Conservation (phyloP, 2,113 vertebrate species). For the Cercocebus atys region DNA sequence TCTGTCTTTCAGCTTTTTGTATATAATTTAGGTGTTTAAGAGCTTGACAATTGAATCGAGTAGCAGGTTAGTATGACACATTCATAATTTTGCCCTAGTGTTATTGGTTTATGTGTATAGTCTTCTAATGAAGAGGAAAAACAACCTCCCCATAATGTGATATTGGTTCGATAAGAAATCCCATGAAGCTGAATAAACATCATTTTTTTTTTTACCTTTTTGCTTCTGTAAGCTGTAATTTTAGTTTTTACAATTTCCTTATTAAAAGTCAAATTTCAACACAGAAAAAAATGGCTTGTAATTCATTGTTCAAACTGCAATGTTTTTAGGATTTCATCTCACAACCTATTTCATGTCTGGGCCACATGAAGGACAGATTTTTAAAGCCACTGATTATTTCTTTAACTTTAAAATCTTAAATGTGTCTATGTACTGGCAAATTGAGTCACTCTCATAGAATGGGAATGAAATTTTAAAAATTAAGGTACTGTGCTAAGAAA, state of each 20-base stretch:
- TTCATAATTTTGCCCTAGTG: background rate
- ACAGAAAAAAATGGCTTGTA: conserved; percentile 26
- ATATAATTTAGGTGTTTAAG: background rate
- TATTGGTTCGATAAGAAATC: conserved; percentile 46
- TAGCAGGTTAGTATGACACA: background rate
- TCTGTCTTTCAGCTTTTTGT: conserved; percentile 4
- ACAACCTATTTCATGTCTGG: conserved; percentile 37
- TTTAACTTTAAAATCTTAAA: conserved; percentile 36
- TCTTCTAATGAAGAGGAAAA: conserved; percentile 42
- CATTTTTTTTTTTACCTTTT: conserved; percentile 45
- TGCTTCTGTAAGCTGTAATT: conserved; percentile 59
- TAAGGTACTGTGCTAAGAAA: background rate
- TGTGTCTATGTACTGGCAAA: background rate
- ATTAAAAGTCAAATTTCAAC: conserved; percentile 57
- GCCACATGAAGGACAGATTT: background rate
- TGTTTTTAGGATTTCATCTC: conserved; percentile 14
- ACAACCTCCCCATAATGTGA: background rate
- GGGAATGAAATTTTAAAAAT: background rate
- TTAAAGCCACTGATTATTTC: conserved; percentile 29
- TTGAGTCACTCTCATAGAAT: background rate
- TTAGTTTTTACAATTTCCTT: conserved; percentile 50
- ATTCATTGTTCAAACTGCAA: conserved; percentile 53
- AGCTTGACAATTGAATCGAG: background rate
- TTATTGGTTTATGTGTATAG: background rate
- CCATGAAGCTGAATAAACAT: conserved; percentile 41